Base-by-base conservation (phyloP, 2,797 vertebrate genomes). In the Erethizon dorsatum region DNA sequence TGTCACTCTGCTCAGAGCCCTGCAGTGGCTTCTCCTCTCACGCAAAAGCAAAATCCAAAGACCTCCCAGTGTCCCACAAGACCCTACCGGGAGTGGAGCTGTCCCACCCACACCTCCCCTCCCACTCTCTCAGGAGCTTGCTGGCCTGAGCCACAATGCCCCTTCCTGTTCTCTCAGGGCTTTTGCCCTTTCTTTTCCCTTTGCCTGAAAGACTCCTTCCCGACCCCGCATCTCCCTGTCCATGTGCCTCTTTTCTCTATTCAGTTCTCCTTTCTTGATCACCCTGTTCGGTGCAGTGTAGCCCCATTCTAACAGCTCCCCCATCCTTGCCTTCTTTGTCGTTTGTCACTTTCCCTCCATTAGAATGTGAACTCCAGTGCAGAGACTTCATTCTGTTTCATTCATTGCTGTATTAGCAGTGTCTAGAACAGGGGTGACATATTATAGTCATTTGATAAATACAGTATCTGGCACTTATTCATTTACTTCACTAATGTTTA, bases 361-460 rank as follows among this genome's bases (percentile, higher is more conserved):
- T 82, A 67, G 18, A 82, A 91, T 83, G 56, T 86, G 90, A 94
- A 59, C 37, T 79, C 50, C 71, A 52, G 54, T 56, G 33, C 79
- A 63, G n/a, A 41, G 31, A 54, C 22, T 47, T 88, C 14, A 22
- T 10, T 83, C 63, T 41, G 17, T 63, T 57, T 78, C n/a, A 24
- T 63, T 92, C 63, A 82, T 57, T 24, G 28, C 45, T 31, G 59
- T 11, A 37, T 59, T 33, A 61, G 24, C 47, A 83, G 24, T 73
- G 73, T 41, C 63, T 88, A 78, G 41, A 90, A 79, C 5, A 94
- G 33, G 79, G 52, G 11, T 52, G 28, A 24, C 28, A n/a, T 56
- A 54, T 14, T 82, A 67, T 5, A 37, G 47, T 22, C 24, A 28
- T 69, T 65, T 5, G 8, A 3, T 61, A 91, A 93, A 37, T 73